Conservation (phyloP, 2,797 vertebrate species). For the Melanotaenia maccullochi region DNA sequence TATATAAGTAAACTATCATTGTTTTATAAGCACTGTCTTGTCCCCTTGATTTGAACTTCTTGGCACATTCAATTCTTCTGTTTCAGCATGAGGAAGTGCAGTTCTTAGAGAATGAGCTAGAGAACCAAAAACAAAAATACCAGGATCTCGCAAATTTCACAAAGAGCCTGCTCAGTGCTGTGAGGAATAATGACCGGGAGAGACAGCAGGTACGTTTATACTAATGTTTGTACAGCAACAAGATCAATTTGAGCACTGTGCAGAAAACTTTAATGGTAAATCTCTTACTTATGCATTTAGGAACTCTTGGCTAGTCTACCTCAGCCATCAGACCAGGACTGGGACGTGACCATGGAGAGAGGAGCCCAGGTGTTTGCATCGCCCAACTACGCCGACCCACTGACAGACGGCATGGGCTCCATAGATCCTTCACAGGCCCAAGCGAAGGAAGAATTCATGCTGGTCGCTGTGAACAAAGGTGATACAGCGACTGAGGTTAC, state of each 20-base stretch:
- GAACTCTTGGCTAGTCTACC: conserved; percentile 95
- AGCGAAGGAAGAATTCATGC: conserved; percentile 47
- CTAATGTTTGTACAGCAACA: background rate
- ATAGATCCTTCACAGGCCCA: conserved; percentile 21
- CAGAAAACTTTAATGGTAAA: background rate
- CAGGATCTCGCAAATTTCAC: conserved; percentile 92
- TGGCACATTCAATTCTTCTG: conserved; percentile 8
- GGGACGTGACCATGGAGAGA: conserved; percentile 83
- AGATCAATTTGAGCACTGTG: background rate
- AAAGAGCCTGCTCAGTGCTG: conserved; percentile 89
- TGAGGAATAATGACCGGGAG: conserved; percentile 90
- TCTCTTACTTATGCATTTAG: conserved; percentile 69
- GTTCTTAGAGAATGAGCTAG: conserved; percentile 94
- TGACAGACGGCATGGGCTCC: conserved; percentile 4
- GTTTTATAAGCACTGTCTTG: background rate
- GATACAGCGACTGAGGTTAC: conserved; percentile 62
- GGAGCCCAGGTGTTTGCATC: conserved; percentile 50
- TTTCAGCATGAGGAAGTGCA: conserved; percentile 95
- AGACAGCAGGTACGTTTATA: conserved; percentile 89
- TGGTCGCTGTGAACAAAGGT: conserved; percentile 54
- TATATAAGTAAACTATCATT: background rate
- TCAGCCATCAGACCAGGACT: conserved; percentile 92
- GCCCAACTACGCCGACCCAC: conserved; percentile 45
- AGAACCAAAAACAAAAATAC: conserved; percentile 95
- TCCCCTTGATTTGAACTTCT: conserved; percentile 7